Conservation (phyloP, 2,797 vertebrate species). For the Neomorphus geoffroyi region DNA sequence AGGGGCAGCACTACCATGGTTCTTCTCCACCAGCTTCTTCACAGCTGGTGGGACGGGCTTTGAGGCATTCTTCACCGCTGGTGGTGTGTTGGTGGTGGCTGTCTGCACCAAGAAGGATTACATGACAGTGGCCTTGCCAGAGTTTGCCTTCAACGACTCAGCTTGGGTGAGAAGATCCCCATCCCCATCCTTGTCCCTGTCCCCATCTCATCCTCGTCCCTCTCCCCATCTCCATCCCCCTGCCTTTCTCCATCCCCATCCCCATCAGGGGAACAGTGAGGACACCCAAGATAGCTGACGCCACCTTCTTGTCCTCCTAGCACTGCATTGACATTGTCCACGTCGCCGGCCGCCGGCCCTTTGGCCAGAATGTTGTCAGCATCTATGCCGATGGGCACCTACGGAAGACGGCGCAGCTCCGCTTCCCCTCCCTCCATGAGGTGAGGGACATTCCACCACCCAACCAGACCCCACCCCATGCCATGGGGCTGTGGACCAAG, state of each 20-base stretch:
- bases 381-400: slow-evolving; percentile 89
- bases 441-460: slow-evolving; percentile 43
- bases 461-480: accelerated
- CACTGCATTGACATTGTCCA: slow-evolving; percentile 91
- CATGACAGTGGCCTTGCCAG: slow-evolving; percentile 87
- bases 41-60: slow-evolving; percentile 91
- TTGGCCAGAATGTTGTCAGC: slow-evolving; percentile 91
- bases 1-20: not conserved
- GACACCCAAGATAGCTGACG: accelerated
- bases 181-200: too few species aligned
- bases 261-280: accelerated
- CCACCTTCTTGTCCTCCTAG: slow-evolving; percentile 65
- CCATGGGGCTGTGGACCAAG: accelerated
- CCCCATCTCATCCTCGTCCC: too few species aligned
- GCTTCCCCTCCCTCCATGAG: slow-evolving; percentile 92
- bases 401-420: slow-evolving; percentile 84
- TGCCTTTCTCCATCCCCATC: too few species aligned
- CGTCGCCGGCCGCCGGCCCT: slow-evolving; percentile 87
- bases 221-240: too few species aligned
- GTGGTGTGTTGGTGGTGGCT: slow-evolving; percentile 92
- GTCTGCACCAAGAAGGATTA: slow-evolving; percentile 98
- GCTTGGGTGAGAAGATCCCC: slow-evolving; percentile 83
- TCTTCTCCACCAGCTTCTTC: slow-evolving; percentile 84
- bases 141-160: slow-evolving; percentile 85
- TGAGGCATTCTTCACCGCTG: slow-evolving; percentile 93